Conservation (phyloP, 2,797 vertebrate genomes). For the Mus caroli region DNA sequence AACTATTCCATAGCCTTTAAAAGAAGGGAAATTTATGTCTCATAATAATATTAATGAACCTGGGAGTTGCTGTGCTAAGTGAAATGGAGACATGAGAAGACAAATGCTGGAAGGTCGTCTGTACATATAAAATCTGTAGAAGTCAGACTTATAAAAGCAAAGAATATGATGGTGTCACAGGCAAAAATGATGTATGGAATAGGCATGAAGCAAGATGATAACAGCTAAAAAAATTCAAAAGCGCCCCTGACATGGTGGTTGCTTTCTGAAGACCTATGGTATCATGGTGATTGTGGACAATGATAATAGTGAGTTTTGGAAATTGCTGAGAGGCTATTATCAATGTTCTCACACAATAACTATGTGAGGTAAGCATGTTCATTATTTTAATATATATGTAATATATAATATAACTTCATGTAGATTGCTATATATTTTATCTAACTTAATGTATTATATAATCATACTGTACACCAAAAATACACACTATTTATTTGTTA, state of each 20-base stretch:
- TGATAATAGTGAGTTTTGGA: neutral
- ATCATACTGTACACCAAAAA: neutral
- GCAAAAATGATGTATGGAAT: too few species aligned
- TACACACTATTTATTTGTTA: neutral
- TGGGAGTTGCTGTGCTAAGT: neutral
- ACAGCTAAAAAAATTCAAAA: neutral
- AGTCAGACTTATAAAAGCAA: neutral
- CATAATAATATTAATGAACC: neutral
- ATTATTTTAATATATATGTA: neutral
- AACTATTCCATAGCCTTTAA: neutral
- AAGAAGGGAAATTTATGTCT: neutral
- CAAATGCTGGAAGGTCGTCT: neutral
- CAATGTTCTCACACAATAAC: neutral
- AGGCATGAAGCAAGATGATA: neutral
- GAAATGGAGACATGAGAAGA: neutral
- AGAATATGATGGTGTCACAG: neutral
- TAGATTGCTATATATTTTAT: neutral
- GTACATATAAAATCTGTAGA: neutral
- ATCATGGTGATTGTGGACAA: neutral
- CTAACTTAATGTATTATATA: neutral
- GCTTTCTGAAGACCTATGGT: neutral
- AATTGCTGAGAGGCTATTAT: neutral
- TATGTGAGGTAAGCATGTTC: neutral
- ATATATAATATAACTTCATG: neutral
- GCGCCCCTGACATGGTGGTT: neutral